Evolutionary conservation across 2,113 vertebrate species (phyloP), one percentile per base, ranked within the genome.

Genomic region (Leptosomus discolor): DNA sequence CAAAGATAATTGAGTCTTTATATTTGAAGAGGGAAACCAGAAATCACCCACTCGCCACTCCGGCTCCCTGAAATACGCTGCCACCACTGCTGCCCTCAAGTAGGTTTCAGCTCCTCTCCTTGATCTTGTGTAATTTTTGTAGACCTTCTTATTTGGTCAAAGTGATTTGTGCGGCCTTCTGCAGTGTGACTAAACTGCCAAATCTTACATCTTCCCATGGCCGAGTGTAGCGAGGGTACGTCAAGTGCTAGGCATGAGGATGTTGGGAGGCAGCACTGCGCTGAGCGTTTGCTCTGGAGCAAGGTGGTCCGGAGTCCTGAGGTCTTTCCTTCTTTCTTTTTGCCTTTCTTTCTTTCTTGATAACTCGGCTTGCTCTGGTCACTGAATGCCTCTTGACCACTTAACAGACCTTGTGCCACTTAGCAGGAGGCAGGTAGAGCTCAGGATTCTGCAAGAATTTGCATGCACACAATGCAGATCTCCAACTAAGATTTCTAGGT

Each of bases 1-100:
- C 96, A 88, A 95, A 98, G 98, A 98, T 98, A 98, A 98, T 98
- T 98, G 98, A 98, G 98, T 97, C 98, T 98, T 98, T 98, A 98
- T 97, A 97, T 98, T 98, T 98, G 97, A 98, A 98, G 97, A 97
- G 97, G 94, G 94, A 96, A 92, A 91, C 96, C 61, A 96, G 96
- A 97, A 95, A 92, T 97, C 96, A 85, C 73, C 82, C 71, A 65
- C 86, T 91, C 41, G 57, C 97, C 32, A 54, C 90, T 85, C 15
- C 0, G 85, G 69, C 95, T 97, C 82, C 95, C 63, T 96, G 97
- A 97, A 97, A 95, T 88, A 75, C 12, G n/a, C 90, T 95, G 94
- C 89, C 81, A 70, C 94, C 12, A 63, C 91, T 80, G 94, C 88
- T 90, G 94, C 85, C 96, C 95, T 97, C 88, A 23, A 82, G 94